Percentiles rank a stretch among this genome's conserved stretches.
Conservation (phyloP, 92 coral and sea anemone genomes). For the Porites divaricata region DNA sequence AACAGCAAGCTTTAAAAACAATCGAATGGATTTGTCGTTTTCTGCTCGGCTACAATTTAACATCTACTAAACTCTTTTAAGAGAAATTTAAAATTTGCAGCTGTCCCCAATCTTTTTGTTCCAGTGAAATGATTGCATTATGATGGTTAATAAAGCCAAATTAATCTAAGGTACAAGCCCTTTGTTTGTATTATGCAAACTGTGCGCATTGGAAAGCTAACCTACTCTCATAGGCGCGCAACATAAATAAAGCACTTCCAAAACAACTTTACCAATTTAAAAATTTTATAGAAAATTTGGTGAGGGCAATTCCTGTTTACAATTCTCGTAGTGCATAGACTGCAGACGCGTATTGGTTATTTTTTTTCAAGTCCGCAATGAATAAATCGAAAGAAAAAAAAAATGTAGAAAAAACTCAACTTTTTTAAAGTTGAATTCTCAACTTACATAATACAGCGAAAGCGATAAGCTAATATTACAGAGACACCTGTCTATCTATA, state of each 20-base stretch:
- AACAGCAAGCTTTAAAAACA: constrained; percentile 2
- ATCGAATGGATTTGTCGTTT: neutral
- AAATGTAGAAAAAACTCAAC: neutral
- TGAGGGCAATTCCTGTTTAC: constrained; percentile 44
- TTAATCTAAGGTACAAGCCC: constrained; percentile 91
- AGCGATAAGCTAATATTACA: constrained; percentile 22
- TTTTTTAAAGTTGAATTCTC: constrained; percentile 16
- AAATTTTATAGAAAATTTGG: constrained; percentile 60
- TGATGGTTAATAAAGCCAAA: constrained; percentile 96
- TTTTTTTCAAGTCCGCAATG: constrained; percentile 11
- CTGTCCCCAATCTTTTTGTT: constrained; percentile 77
- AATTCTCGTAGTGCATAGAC: neutral
- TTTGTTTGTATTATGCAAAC: constrained; percentile 81
- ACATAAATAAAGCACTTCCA: constrained; percentile 63
- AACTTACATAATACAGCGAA: constrained; percentile 2
- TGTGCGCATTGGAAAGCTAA: constrained; percentile 68
- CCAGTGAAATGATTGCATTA: constrained; percentile 83
- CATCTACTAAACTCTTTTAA: constrained; percentile 46
- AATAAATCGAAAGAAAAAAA: neutral
- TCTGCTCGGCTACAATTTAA: constrained; percentile 22
- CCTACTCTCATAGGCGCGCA: constrained; percentile 58
- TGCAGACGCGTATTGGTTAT: neutral
- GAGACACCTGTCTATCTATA: constrained; percentile 17
- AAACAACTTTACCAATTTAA: constrained; percentile 55
- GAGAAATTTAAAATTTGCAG: constrained; percentile 88